These are phyloP conservation scores for Eciton burchellii DNA, from an alignment of 1,140 invertebrate genomes.

Conservation along the genomic window DNA sequence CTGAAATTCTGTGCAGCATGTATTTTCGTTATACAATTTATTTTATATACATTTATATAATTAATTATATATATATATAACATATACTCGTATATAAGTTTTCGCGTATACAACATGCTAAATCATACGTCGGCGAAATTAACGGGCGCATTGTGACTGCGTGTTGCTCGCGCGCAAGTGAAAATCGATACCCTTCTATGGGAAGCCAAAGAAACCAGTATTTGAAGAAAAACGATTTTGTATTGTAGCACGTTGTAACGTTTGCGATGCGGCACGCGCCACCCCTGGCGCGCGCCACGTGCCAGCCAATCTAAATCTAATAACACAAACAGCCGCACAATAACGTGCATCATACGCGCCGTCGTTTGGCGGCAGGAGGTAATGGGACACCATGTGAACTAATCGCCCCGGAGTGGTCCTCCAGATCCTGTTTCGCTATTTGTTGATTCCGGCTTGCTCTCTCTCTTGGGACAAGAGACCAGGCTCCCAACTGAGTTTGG, in stretches of 20 bases:
- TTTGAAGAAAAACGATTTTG: conserved; percentile 70
- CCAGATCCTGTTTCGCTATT: conserved; percentile 81
- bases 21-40: no score
- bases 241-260: conserved; percentile 76
- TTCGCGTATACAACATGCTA: not conserved
- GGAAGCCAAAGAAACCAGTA: conserved; percentile 60
- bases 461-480: conserved; percentile 60
- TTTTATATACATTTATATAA: no score
- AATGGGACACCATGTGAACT: conserved; percentile 85
- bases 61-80: not conserved
- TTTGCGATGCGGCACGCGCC: conserved; percentile 78
- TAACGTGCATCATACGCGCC: conserved; percentile 66
- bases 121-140: conserved; percentile 40
- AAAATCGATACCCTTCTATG: conserved; percentile 63
- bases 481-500: conserved; percentile 25
- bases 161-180: conserved; percentile 20
- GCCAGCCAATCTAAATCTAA: conserved; percentile 84
- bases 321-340: conserved; percentile 83
- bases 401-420: conserved; percentile 82
- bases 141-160: conserved; percentile 25
- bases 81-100: not conserved
- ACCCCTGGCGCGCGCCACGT: conserved; percentile 73
- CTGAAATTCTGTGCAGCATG: no score
- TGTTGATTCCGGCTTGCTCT: conserved; percentile 65
- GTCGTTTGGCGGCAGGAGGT: conserved; percentile 72